Evolutionary conservation across 2,797 vertebrate genomes (phyloP), one percentile per base, ranked within the genome.

Genomic region (Phoeniculus purpureus): DNA sequence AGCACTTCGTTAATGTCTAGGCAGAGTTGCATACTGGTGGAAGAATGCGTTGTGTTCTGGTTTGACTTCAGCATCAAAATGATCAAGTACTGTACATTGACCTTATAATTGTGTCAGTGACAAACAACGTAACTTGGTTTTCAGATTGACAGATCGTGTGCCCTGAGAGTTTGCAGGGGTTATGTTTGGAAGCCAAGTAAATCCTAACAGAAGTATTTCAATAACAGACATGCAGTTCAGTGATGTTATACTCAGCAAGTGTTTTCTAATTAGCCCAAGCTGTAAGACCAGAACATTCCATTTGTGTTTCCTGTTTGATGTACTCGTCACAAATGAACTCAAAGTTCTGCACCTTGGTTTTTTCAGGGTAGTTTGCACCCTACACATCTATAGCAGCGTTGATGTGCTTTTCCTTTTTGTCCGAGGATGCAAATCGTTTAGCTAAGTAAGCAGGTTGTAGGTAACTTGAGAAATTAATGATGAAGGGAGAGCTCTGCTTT

Each of bases 81-180:
- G 7, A 84, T 88, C 75, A 62, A 82, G 55, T 66, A n/a, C 31
- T 90, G 29, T 93, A 90, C 81, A 85, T 68, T 90, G 80, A 80
- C 65, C 15, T 91, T 88, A 56, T 66, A 90, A 95, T 89, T 85
- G 72, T 94, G 59, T 92, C 85, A 64, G 83, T 73, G 87, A 80
- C 79, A 85, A 91, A 78, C 58, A 85, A 80, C 80, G 81, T 47
- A 85, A 78, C 56, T 85, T 92, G 75, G 55, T 93, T 94, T 95
- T 88, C 78, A 91, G 62, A 27, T 74, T 87, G 83, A 72, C 76
- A 89, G 48, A 66, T 25, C 87, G 75, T 25, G 14, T 82, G 18
- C 40, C 34, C 48, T 73, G 78, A 75, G 90, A 94, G 78, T 93
- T 93, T 31, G n/a, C 40, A 55, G 14, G 45, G 66, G 90, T 60